Conservation (phyloP, 2,113 vertebrate genomes). For the Phycodurus eques region DNA sequence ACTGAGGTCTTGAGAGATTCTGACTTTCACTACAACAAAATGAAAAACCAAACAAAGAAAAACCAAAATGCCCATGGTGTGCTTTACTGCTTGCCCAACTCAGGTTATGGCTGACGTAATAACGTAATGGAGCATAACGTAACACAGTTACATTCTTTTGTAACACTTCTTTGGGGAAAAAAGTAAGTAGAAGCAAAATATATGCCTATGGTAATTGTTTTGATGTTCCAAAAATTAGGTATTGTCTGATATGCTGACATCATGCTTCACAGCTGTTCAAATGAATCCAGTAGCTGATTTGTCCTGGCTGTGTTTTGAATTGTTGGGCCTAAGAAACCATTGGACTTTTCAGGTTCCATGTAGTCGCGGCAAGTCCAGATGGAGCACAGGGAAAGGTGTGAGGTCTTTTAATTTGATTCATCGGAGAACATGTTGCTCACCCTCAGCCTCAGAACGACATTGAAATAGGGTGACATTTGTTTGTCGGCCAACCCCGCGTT, state of each 20-base stretch:
- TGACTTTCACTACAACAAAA: too few species aligned
- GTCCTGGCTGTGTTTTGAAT: neutral
- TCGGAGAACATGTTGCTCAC: conserved; percentile 79
- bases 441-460: conserved; percentile 69
- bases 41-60: too few species aligned
- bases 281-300: neutral
- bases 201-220: too few species aligned
- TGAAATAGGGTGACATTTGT: conserved; percentile 85
- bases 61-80: too few species aligned
- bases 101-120: too few species aligned
- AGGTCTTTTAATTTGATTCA: conserved; percentile 67
- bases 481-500: conserved; percentile 81
- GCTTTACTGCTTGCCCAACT: too few species aligned
- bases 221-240: too few species aligned
- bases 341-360: neutral
- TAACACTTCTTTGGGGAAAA: too few species aligned
- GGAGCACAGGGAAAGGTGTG: conserved; percentile 30
- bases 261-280: neutral
- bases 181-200: too few species aligned
- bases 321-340: neutral
- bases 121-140: too few species aligned
- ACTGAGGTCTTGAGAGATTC: too few species aligned
- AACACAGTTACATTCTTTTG: too few species aligned
- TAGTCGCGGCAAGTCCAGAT: conserved; percentile 22
- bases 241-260: neutral